Evolutionary conservation across 2,113 vertebrate species (phyloP), one percentile per base, ranked within the genome.

Genomic region (Pachyramphus minor): DNA sequence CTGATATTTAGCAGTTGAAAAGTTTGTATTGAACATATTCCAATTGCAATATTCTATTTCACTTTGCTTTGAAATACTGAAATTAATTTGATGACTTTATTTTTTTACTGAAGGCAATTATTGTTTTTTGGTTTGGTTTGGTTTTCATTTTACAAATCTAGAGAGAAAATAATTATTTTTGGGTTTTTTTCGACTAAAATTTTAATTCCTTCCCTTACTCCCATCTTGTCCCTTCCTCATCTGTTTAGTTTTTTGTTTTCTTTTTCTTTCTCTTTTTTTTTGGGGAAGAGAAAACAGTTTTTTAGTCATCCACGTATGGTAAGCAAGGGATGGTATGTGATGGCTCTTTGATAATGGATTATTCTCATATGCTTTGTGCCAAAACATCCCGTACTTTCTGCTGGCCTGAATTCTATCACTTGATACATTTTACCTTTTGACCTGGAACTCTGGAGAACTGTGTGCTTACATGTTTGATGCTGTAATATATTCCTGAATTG

Each of bases 181-280:
- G n/a, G n/a, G n/a, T n/a, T n/a, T n/a, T n/a, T n/a, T n/a, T n/a
- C n/a, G n/a, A n/a, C n/a, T n/a, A n/a, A n/a, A n/a, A n/a, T n/a
- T 10, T 28, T 22, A 28, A 20, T 22, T 30, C 19, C 3, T 1
- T 60, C 21, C 59, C 28, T 85, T 74, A 24, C 16, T 56, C 5
- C 10, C 0, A 1, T 22, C 15, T 58, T 63, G 11, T n/a, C 5
- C 8, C 16, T 84, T 68, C 17, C 14, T 52, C 3, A 7, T 24
- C n/a, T 41, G 2, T 33, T 42, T 64, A 8, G 5, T n/a, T 20
- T 45, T 37, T 41, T 35, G 4, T 8, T 11, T 39, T 9, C 27
- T 60, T 41, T 52, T 45, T 55, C 3, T 23, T 60, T 28, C 49
- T 12, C 3, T n/a, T 53, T 24, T 56, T 81, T 41, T n/a, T n/a